Conservation (phyloP, 2,888 invertebrate genomes). For the Drosophila phalerata region DNA sequence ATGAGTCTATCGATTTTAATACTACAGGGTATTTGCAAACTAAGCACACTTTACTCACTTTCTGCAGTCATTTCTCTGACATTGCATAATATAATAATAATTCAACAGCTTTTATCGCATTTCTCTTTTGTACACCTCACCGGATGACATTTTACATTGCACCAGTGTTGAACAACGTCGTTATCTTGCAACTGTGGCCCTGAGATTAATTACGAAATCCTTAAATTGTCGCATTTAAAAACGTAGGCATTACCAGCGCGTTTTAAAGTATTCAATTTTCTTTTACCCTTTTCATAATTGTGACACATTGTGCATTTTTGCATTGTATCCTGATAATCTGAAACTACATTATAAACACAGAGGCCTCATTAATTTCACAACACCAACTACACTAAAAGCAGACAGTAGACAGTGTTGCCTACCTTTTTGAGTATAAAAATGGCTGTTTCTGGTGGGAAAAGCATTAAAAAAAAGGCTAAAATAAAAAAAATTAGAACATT, state of each 20-base stretch:
- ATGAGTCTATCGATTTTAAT: too few species aligned
- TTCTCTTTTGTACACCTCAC: slow-evolving; percentile 8
- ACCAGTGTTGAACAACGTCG: slow-evolving; percentile 7
- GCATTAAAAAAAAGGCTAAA: too few species aligned
- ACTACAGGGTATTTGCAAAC: neutral
- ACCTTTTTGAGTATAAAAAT: too few species aligned
- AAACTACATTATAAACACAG: slow-evolving; percentile 13
- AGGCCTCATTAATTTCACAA: slow-evolving; percentile 36
- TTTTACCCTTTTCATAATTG: neutral
- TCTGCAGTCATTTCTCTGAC: neutral
- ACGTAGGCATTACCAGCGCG: neutral
- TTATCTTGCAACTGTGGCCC: neutral
- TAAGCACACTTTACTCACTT: neutral
- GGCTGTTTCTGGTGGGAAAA: too few species aligned
- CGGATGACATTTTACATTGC: slow-evolving; percentile 11
- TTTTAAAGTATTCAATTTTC: slow-evolving; percentile 9
- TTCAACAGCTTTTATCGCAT: slow-evolving; percentile 24
- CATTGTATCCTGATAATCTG: slow-evolving; percentile 25
- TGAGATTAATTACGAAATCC: slow-evolving; percentile 9
- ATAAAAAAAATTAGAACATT: too few species aligned
- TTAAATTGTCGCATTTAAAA: neutral
- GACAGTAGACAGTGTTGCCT: neutral
- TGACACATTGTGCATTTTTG: slow-evolving; percentile 3
- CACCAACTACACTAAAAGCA: slow-evolving; percentile 20
- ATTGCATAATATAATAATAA: slow-evolving; percentile 17